Evolutionary conservation across 2,888 invertebrate species (phyloP).

Genomic region (Thelaira solivaga): DNA sequence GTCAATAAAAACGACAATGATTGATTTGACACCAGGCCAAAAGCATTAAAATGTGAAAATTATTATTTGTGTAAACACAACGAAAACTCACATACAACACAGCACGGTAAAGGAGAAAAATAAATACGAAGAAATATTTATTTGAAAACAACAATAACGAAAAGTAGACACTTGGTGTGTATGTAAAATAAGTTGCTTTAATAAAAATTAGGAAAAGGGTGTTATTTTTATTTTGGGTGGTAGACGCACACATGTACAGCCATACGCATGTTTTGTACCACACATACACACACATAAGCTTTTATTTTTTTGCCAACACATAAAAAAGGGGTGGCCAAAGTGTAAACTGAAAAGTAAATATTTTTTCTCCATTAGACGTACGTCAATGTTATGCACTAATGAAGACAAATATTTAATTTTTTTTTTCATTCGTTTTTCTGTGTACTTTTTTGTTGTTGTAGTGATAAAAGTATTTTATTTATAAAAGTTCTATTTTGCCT

Average conservation of each 20-base stretch:
- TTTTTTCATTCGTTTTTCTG: too few relatives aligned
- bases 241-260: background rate
- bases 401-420: constrained; percentile 73
- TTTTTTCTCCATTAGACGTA: constrained; percentile 35
- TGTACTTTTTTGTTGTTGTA: constrained; percentile 58
- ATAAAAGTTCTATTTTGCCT: background rate
- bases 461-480: constrained; percentile 33
- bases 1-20: constrained; percentile 74
- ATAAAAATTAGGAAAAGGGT: background rate
- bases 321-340: constrained; percentile 47
- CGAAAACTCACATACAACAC: background rate
- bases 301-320: background rate
- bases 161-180: constrained; percentile 6
- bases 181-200: background rate
- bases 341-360: constrained; percentile 45
- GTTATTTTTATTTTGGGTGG: constrained; percentile 24
- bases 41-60: constrained; percentile 62
- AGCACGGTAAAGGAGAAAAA: constrained; percentile 13
- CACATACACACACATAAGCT: background rate
- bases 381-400: constrained; percentile 68
- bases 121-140: too few relatives aligned
- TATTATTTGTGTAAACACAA: constrained; percentile 61
- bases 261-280: background rate
- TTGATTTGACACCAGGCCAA: constrained; percentile 74
- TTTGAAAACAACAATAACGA: background rate